A percentile compares a stretch with the other conserved stretches of the same genome.
Conservation (phyloP, 2,797 vertebrate species). For the Gambelia wislizenii region DNA sequence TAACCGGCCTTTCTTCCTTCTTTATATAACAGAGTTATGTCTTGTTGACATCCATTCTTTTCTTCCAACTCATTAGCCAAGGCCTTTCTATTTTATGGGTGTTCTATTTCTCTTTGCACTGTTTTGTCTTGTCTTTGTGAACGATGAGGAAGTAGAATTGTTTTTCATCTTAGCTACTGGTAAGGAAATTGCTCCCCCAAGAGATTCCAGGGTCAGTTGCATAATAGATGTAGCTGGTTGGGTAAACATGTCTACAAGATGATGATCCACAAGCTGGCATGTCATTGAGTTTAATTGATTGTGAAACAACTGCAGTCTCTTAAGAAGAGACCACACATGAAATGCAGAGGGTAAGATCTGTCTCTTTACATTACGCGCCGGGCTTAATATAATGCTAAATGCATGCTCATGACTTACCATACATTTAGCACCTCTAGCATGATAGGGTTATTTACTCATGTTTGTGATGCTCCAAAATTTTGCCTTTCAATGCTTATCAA, state of each 20-base stretch:
- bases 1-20: background rate
- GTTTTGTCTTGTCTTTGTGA: background rate
- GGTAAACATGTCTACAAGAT: background rate
- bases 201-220: background rate
- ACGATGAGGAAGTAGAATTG: constrained; percentile 26
- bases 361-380: background rate
- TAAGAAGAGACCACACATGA: background rate
- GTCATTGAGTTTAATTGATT: background rate
- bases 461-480: background rate
- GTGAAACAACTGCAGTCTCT: background rate
- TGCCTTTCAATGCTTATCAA: background rate
- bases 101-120: background rate
- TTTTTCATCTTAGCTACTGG: background rate
- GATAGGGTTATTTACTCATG: background rate
- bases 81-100: background rate
- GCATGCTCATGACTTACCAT: background rate
- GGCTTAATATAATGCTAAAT: background rate
- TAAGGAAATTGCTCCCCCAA: background rate
- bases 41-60: background rate
- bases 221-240: background rate
- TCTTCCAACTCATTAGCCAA: background rate
- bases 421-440: background rate
- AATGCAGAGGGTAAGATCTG: background rate
- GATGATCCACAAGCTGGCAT: too few relatives aligned
- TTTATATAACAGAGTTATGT: background rate